These are phyloP conservation scores for Danio tinwini DNA, from an alignment of 2,797 vertebrate genomes.

Conservation along the genomic window DNA sequence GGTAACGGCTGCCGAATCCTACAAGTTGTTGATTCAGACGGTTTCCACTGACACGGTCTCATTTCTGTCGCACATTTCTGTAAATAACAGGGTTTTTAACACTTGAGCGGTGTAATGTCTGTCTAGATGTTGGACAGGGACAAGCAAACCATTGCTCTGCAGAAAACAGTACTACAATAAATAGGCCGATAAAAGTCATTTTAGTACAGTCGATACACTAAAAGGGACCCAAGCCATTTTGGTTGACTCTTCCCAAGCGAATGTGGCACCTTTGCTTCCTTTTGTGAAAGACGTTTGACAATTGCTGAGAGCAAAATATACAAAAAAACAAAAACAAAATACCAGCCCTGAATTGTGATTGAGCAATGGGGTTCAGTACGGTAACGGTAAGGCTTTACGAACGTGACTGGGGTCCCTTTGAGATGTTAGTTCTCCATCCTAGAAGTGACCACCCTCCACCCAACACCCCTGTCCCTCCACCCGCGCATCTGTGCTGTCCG, in stretches of 20 bases:
- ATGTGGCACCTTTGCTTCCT: conserved; percentile 10
- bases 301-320: conserved; percentile 46
- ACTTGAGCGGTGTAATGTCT: conserved; percentile 60
- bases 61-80: too few species aligned
- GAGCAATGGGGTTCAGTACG: neutral
- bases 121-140: conserved; percentile 63
- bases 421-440: conserved; percentile 76
- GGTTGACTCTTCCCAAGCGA: conserved; percentile 24
- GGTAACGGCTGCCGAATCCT: conserved; percentile 53
- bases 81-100: conserved; percentile 57
- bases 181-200: conserved; percentile 64
- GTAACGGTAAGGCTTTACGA: conserved; percentile 17
- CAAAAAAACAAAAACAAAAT: neutral
- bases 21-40: conserved; percentile 28
- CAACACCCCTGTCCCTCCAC: conserved; percentile 38
- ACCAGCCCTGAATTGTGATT: neutral
- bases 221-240: conserved; percentile 78
- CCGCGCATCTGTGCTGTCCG: conserved; percentile 74
- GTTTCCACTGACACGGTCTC: conserved; percentile 30
- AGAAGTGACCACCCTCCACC: conserved; percentile 69
- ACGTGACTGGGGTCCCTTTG: conserved; percentile 80
- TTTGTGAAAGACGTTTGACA: conserved; percentile 37
- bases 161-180: conserved; percentile 49
- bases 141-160: conserved; percentile 51
- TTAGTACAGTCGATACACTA: conserved; percentile 66